These are phyloP conservation scores for Enteromius anoplus DNA, from an alignment of 2,797 vertebrate genomes.

Conservation along the genomic window DNA sequence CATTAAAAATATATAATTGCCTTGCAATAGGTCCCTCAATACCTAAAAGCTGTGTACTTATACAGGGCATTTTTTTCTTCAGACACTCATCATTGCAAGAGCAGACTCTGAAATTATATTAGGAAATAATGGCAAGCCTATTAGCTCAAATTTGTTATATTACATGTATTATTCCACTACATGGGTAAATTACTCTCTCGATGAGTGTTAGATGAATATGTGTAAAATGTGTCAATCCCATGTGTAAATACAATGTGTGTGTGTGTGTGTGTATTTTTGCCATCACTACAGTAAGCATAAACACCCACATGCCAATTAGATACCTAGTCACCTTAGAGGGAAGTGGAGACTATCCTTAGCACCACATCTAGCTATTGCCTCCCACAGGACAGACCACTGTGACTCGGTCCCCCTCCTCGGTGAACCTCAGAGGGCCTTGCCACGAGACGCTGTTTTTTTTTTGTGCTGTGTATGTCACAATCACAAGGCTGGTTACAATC, in stretches of 20 bases:
- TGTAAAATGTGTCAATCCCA: slow-evolving; percentile 29
- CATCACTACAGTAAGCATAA: slow-evolving; percentile 27
- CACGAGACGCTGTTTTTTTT: slow-evolving; percentile 51
- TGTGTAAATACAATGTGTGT: slow-evolving; percentile 13
- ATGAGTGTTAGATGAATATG: slow-evolving; percentile 1
- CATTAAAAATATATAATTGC: neutral
- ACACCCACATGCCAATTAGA: slow-evolving; percentile 51
- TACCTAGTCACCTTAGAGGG: slow-evolving; percentile 43
- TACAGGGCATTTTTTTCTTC: too few species aligned
- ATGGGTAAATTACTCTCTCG: neutral
- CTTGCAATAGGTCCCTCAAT: neutral
- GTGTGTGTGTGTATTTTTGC: slow-evolving; percentile 36
- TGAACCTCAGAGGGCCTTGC: slow-evolving; percentile 54
- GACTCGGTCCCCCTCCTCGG: slow-evolving; percentile 45
- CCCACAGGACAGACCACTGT: slow-evolving; percentile 41
- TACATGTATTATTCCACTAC: slow-evolving; percentile 4
- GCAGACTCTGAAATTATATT: neutral
- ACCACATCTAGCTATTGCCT: slow-evolving; percentile 30
- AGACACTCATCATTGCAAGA: too few species aligned
- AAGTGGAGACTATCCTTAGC: slow-evolving; percentile 49
- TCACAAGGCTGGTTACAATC: slow-evolving; percentile 28
- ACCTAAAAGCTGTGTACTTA: neutral
- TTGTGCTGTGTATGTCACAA: slow-evolving; percentile 22
- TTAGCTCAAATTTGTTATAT: neutral
- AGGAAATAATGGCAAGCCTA: neutral